Base-by-base conservation (phyloP, 2,888 invertebrate species). In the Sthenelais limicola region DNA sequence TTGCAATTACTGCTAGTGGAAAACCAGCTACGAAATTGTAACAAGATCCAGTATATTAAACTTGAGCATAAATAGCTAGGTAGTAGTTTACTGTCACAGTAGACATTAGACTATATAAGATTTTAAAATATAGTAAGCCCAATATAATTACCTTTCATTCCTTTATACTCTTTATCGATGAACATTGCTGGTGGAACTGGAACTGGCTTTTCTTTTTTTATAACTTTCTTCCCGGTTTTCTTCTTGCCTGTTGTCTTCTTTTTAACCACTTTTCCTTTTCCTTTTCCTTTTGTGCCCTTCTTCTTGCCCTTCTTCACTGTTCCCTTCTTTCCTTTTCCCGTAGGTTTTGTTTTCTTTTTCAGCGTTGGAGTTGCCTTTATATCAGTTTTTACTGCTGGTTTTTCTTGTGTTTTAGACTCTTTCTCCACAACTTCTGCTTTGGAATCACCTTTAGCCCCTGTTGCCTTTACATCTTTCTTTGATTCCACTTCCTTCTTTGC, bases 131-230 rank as follows among this genome's bases (percentile, higher is more conserved):
- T n/a, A n/a, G n/a, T n/a, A n/a, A n/a, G n/a, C n/a, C n/a, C n/a
- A n/a, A n/a, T n/a, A n/a, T n/a, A 28, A 30, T 33, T 26, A 62
- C 62, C 62, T 62, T 62, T 62, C 24, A 21, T 21, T 21, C 49
- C 68, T 3, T 18, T 18, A 47, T 49, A 32, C 21, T 18, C n/a
- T 3, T 49, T 43, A 24, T 62, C 62, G 1, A 68, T 18, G n/a
- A 48, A 48, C n/a, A 48, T 68, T 1, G 49, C 30, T 3, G 68
- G 48, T 48, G 68, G 68, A 24, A 82, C 76, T 3, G 79, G 66
- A 5, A 82, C 80, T 69, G 84, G 83, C 49, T 83, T 83, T 79
- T 82, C 79, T 12, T 83, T 74, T 74, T 82, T 78, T 62, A 12
- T 43, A 43, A 21, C 62, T 24, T 38, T 62, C 38, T 62, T 62